Evolutionary conservation across 2,888 invertebrate species (phyloP), one percentile per base, ranked within the genome.

Genomic region (Drosophila greeni): DNA sequence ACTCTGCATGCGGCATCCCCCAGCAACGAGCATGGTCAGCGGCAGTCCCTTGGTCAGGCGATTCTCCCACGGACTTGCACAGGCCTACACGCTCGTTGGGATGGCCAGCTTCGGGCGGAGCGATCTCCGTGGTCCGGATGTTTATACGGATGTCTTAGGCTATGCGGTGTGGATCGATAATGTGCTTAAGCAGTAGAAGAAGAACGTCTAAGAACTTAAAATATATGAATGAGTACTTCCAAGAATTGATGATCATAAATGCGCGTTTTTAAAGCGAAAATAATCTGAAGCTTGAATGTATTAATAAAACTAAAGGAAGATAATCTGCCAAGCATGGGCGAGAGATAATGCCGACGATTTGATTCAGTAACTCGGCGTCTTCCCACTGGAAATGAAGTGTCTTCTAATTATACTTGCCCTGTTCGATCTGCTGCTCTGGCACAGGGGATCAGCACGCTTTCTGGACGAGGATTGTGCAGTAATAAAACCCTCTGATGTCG

Each of bases 41-140:
- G 52, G 52, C 16, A 52, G 52, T 26, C 52, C 52, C 23, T 20
- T 52, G 52, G 52, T 52, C 2, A 29, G 18, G 26, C 14, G 3
- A 8, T 26, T 45, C 45, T 2, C 5, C 14, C 14, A 18, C 5
- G 45, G 45, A 1, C 4, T 29, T 8, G 1, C 5, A 1, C 14
- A 6, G 20, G 43, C 12, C 1, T 20, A 16, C 26, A 42, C 42
- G 6, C 51, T 52, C 11, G 43, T 52, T 29, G 51, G 51, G 1
- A n/a, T 52, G 51, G 51, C 51, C 43, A 52, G 42, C 16, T 52
- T 26, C 11, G 43, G 26, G 5, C 26, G 2, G 4, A 23, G 8
- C 12, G 18, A 52, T 7, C 18, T 2, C 8, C 18, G 2, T 2
- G 24, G 9, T 14, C 26, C 18, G 5, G 18, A 18, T 20, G 42